These are phyloP conservation scores for Conops quadrifasciatus DNA, from an alignment of 2,888 invertebrate species.

Conservation along the genomic window DNA sequence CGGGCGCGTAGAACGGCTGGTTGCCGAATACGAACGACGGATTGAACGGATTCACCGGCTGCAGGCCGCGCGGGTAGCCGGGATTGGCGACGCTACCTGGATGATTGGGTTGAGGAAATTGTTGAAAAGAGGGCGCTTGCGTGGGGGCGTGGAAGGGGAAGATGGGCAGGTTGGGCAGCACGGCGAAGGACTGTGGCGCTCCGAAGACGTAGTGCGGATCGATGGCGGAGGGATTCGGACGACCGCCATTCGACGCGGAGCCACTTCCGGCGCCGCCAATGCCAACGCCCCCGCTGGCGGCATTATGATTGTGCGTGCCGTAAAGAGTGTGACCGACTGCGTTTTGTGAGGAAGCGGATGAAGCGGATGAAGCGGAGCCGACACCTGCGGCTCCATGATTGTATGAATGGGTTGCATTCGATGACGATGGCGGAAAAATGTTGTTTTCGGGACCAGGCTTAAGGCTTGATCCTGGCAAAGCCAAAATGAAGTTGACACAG, in stretches of 20 bases:
- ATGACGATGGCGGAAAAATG: slow-evolving; percentile 55
- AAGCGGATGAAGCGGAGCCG: slow-evolving; percentile 37
- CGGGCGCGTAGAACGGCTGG: slow-evolving; percentile 59
- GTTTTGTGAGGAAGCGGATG: slow-evolving; percentile 35
- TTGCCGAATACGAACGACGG: slow-evolving; percentile 64
- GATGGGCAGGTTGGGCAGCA: slow-evolving; percentile 63
- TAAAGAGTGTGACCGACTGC: slow-evolving; percentile 36
- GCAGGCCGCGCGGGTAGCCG: slow-evolving; percentile 59
- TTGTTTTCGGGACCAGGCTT: slow-evolving; percentile 63
- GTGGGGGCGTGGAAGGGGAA: slow-evolving; percentile 63
- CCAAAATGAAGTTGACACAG: not conserved
- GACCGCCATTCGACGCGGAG: slow-evolving; percentile 42
- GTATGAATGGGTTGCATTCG: slow-evolving; percentile 61
- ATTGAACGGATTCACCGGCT: slow-evolving; percentile 64
- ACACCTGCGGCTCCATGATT: slow-evolving; percentile 40
- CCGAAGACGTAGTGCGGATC: slow-evolving; percentile 65
- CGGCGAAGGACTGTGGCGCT: slow-evolving; percentile 60
- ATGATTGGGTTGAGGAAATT: slow-evolving; percentile 65
- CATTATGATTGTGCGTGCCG: slow-evolving; percentile 26
- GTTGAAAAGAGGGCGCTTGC: slow-evolving; percentile 62
- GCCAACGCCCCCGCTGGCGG: slow-evolving; percentile 42
- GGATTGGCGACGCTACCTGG: slow-evolving; percentile 63
- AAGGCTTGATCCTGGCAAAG: slow-evolving; percentile 60
- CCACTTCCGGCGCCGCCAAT: slow-evolving; percentile 38
- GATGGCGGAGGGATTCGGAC: slow-evolving; percentile 63